Evolutionary conservation across 92 coral and sea anemone species (phyloP).

Genomic region (Blastomussa wellsi): DNA sequence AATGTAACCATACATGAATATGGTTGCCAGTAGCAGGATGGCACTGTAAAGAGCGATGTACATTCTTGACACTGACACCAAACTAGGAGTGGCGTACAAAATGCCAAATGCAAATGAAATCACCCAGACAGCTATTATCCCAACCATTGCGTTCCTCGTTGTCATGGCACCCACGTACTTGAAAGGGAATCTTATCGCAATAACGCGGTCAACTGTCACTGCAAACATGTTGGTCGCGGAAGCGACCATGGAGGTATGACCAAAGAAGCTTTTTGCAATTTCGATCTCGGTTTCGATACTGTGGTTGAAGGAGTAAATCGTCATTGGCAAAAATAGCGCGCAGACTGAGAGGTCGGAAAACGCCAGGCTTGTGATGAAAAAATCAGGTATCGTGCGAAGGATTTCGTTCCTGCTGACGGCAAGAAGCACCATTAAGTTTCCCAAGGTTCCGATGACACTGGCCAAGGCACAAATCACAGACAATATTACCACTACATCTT

Average conservation of each 20-base stretch:
- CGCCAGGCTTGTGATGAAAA: constrained; percentile 77
- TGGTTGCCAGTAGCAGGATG: constrained; percentile 18
- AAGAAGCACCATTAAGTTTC: constrained; percentile 51
- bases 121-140: constrained; percentile 42
- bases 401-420: constrained; percentile 36
- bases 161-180: constrained; percentile 39
- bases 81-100: background rate
- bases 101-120: constrained; percentile 27
- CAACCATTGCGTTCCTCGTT: constrained; percentile 8
- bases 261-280: constrained; percentile 31
- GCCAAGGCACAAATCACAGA: constrained; percentile 10
- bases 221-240: constrained; percentile 71
- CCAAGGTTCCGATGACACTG: constrained; percentile 46
- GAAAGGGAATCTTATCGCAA: constrained; percentile 59
- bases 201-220: constrained; percentile 66
- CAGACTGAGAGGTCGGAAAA: constrained; percentile 62
- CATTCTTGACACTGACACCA: background rate
- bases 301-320: constrained; percentile 27
- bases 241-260: constrained; percentile 54
- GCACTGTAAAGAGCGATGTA: constrained; percentile 19
- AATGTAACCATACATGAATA: constrained; percentile 50
- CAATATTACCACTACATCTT: background rate
- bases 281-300: background rate
- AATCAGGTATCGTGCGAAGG: constrained; percentile 60
- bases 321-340: constrained; percentile 41